Base-by-base conservation (phyloP, 2,888 invertebrate species). In the Drosophila suboccidentalis region DNA sequence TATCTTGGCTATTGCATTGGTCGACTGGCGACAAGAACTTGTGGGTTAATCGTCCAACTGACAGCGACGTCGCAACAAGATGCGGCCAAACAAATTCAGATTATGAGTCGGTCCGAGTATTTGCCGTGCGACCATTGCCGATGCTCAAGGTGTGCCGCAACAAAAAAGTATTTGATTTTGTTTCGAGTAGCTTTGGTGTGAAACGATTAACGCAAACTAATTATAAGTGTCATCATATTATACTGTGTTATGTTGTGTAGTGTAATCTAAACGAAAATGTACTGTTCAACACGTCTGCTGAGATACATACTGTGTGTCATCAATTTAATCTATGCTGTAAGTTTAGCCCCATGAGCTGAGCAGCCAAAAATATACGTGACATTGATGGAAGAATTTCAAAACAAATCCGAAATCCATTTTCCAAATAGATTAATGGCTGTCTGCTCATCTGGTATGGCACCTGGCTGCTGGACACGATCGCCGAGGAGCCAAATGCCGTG, bases 361-460 rank as follows among this genome's bases (percentile, higher is more conserved):
- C 17, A 15, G 39, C 51, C 49, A 55, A 70, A 76, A 64, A 67
- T 70, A 71, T 13, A 11, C 22, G 22, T 67, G 79, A 85, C 72
- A 82, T 79, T 77, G 72, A 64, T 4, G 13, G 17, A 55, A 63
- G 19, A 36, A 75, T 69, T 54, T 41, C 22, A 17, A 54, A 58
- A 39, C 44, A 50, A 70, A 46, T 19, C 13, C 36, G 1, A 15
- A 62, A 43, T 44, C 10, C 46, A 53, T 51, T 63, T 38, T 26
- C 26, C 17, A 44, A 19, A 60, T 26, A 91, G 91, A 53, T 91
- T 17, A 78, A 83, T 41, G 91, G 91, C 58, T 64, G 72, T 26
- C 54, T 91, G 49, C 61, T 91, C 60, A 80, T 90, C 50, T 87
- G 87, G 82, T 90, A 88, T 59, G 91, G 91, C 49, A 62, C 63